Evolutionary conservation across 2,797 vertebrate genomes (phyloP), one percentile per base, ranked within the genome.

Genomic region (Argentina silus): DNA sequence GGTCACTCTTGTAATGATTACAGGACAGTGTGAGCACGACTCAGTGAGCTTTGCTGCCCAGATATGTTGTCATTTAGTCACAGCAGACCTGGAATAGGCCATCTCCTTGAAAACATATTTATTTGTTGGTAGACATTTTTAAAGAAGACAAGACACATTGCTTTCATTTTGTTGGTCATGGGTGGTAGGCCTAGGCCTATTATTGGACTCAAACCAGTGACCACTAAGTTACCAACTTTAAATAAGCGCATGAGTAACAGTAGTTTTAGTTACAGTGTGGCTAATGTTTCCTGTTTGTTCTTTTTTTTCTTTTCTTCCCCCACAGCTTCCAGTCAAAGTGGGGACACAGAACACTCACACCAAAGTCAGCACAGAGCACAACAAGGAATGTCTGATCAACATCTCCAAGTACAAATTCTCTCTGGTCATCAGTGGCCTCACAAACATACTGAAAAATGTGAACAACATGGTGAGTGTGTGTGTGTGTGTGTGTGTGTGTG

Each of bases 391-490:
- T 93, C 93, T 99, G 87, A 99, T 99, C 88, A 99, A 98, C 93
- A 98, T 99, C 93, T 99, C 98, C 82, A 99, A 99, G 90, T 99
- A 99, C 92, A 99, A 99, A 92, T 99, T 99, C 93, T 98, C 97
- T 83, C 93, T 99, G 36, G 98, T 99, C 88, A 98, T 99, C 93
- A 99, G 97, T 48, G 98, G 98, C 88, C 97, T 99, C 92, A 99
- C 98, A 71, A 96, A 94, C 90, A 99, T 99, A 90, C 93, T 99
- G 89, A 99, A 99, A 94, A 99, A 96, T 93, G 98, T 99, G 91
- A 99, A 99, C 93, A 98, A 98, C 88, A 98, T 99, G 97, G 98
- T 99, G 84, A 96, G 96, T 93, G 67, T 11, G 42, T 66, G 50
- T 55, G 19, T 51, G 65, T 66, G 17, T n/a, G 47, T 53, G 23